phyloP scores from a whole-genome alignment of 2,888 invertebrate genomes.

The Zaprionus obscuricornis region DNA sequence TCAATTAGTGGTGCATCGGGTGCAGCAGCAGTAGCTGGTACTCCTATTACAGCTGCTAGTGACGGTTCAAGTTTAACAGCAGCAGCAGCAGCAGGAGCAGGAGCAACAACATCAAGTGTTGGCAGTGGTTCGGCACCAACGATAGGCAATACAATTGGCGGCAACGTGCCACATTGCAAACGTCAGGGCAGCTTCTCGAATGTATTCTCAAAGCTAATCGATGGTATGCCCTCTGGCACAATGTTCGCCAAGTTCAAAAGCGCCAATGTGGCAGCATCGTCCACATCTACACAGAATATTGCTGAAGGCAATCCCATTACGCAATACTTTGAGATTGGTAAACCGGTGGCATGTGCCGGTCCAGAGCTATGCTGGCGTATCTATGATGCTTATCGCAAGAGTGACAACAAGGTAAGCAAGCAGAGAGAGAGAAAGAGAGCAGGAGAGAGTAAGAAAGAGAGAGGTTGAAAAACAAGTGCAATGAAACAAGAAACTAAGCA shows the following conservation, averaged over 20 bases:
- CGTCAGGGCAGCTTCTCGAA: slow-evolving; percentile 82
- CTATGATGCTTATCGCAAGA: slow-evolving; percentile 93
- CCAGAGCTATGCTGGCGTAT: slow-evolving; percentile 96
- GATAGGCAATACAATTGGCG: slow-evolving; percentile 43
- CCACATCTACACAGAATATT: slow-evolving; percentile 84
- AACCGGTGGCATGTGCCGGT: slow-evolving; percentile 91
- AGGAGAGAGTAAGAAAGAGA: too few relatives aligned
- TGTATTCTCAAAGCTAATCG: slow-evolving; percentile 83
- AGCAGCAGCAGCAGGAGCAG: slow-evolving; percentile 16
- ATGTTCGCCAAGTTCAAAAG: slow-evolving; percentile 91
- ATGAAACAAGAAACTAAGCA: background rate
- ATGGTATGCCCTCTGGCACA: slow-evolving; percentile 84
- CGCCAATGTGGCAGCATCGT: slow-evolving; percentile 84
- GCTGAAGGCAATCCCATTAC: slow-evolving; percentile 92
- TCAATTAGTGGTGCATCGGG: slow-evolving; percentile 58
- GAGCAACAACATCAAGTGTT: slow-evolving; percentile 19
- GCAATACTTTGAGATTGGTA: slow-evolving; percentile 93
- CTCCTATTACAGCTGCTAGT: slow-evolving; percentile 5
- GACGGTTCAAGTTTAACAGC: background rate
- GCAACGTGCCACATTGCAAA: slow-evolving; percentile 60
- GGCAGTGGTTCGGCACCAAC: slow-evolving; percentile 59
- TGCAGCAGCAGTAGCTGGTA: background rate
- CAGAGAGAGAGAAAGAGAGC: too few relatives aligned
- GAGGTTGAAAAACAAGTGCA: background rate
- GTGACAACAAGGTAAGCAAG: slow-evolving; percentile 94